Percentiles rank a stretch among this genome's conserved stretches.
These are phyloP conservation scores for Trilocha varians DNA, from an alignment of 2,888 invertebrate species.

Conservation along the genomic window DNA sequence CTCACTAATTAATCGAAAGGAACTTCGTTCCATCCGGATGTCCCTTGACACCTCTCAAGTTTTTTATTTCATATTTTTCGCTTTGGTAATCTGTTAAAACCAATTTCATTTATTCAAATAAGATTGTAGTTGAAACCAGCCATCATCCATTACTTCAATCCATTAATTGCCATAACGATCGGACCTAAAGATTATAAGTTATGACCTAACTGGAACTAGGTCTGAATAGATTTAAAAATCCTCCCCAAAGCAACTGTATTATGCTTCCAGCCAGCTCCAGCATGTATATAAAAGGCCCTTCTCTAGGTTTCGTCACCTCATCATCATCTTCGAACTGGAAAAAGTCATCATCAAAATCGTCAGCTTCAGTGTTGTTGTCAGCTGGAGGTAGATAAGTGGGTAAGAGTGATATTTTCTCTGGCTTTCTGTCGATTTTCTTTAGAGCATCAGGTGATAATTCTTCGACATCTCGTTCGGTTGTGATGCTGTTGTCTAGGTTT, in stretches of 20 bases:
- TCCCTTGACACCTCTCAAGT: too few species aligned
- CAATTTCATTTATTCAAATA: too few species aligned
- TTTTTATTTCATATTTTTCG: too few species aligned
- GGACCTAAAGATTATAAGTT: too few species aligned
- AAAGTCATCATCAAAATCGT: slow-evolving; percentile 24
- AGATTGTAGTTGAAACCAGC: too few species aligned
- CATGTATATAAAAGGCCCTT: slow-evolving; percentile 36
- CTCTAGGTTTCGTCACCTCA: slow-evolving; percentile 21
- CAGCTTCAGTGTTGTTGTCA: slow-evolving; percentile 13
- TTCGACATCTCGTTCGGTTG: slow-evolving; percentile 42
- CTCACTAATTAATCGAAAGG: too few species aligned
- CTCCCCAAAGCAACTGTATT: slow-evolving; percentile 46
- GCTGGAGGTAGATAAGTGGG: slow-evolving; percentile 36
- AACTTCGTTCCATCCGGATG: too few species aligned
- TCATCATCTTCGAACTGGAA: slow-evolving; percentile 31
- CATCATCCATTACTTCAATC: too few species aligned
- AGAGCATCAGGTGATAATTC: slow-evolving; percentile 42
- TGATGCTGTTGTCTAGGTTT: slow-evolving; percentile 38
- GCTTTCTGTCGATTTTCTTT: slow-evolving; percentile 41
- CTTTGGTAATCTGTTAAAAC: too few species aligned
- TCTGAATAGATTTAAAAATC: slow-evolving; percentile 35
- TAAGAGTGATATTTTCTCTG: slow-evolving; percentile 49
- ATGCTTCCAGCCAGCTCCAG: slow-evolving; percentile 49
- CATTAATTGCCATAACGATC: too few species aligned
- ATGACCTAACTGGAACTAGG: slow-evolving; percentile 4